Conservation (phyloP, 1,140 invertebrate genomes). For the Philotrypesis tridentata region DNA sequence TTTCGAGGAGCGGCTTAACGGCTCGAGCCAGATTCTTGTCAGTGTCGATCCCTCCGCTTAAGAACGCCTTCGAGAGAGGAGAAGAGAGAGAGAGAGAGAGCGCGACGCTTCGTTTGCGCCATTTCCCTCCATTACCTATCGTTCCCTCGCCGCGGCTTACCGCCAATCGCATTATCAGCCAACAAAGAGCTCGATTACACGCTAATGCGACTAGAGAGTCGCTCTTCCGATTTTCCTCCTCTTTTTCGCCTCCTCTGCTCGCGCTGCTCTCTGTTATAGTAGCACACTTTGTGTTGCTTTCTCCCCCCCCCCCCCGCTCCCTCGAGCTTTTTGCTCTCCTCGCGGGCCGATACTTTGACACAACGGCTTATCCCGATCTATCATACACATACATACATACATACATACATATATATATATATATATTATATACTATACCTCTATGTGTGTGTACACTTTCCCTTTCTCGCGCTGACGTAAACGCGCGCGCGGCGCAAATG, state of each 20-base stretch:
- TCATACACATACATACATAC: too few relatives aligned
- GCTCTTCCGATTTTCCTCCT: not conserved
- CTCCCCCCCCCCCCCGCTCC: not conserved
- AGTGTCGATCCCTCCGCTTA: conserved; percentile 42
- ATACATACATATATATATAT: too few relatives aligned
- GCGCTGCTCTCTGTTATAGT: not conserved
- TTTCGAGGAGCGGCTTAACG: conserved; percentile 56
- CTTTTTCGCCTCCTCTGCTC: not conserved
- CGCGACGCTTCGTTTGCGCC: conserved; percentile 54
- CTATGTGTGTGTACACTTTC: not conserved
- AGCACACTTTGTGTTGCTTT: not conserved
- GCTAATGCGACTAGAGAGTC: conserved; percentile 38
- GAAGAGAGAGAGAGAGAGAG: conserved; percentile 28
- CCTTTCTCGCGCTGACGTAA: not conserved
- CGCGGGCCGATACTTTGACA: conserved; percentile 23
- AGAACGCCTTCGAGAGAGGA: conserved; percentile 24
- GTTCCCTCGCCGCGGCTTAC: conserved; percentile 46
- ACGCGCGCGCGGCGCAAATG: conserved; percentile 5
- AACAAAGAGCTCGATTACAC: conserved; percentile 51
- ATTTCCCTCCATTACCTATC: conserved; percentile 57
- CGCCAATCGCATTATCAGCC: conserved; percentile 54
- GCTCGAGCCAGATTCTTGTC: conserved; percentile 55
- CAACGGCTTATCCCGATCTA: conserved; percentile 1
- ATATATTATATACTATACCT: too few relatives aligned
- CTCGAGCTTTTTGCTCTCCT: conserved; percentile 17